Evolutionary conservation across 2,888 invertebrate species (phyloP), one percentile per base, ranked within the genome.

Genomic region (Pandemis cinnamomeana): DNA sequence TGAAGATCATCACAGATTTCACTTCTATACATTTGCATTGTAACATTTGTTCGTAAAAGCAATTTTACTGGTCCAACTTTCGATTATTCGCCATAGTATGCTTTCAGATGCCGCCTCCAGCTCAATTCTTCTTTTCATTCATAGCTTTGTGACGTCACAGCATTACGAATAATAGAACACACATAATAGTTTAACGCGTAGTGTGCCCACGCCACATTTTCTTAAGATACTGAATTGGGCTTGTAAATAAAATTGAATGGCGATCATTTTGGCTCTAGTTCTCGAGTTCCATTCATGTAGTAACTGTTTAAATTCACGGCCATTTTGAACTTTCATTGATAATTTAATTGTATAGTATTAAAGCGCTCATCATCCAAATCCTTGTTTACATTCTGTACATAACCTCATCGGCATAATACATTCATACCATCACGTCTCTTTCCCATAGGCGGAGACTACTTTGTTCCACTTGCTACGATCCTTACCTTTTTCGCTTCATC

Each of bases 101-200:
- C 58, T 58, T 58, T 58, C 58, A 58, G 58, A 58, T 8, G 20
- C 58, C 58, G 58, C 58, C 27, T 58, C 55, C 55, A 15, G 10
- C 5, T 5, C 27, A 58, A 11, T 58, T 58, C 27, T 58, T 27
- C 58, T 11, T 27, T 58, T 58, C 27, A 27, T 27, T 20, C 58
- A 58, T 20, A 27, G 27, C 55, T 2, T 55, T 20, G 10, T 58
- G 58, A 27, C 11, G n/a, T 58, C 27, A 58, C 10, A 7, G 55
- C 20, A 10, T 55, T 55, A 55, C 55, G 55, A 55, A 20, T 55
- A 55, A 55, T 55, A 8, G 8, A 51, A 15, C 51, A 51, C 51
- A n/a, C 13, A 15, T 51, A 51, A 51, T 51, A 6, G 51, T n/a
- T 0, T n/a, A 27, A 46, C 46, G 46, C 5, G 11, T 46, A 46